These are phyloP conservation scores for Gymnocephalus cernua DNA, from an alignment of 2,113 vertebrate species.

Conservation along the genomic window DNA sequence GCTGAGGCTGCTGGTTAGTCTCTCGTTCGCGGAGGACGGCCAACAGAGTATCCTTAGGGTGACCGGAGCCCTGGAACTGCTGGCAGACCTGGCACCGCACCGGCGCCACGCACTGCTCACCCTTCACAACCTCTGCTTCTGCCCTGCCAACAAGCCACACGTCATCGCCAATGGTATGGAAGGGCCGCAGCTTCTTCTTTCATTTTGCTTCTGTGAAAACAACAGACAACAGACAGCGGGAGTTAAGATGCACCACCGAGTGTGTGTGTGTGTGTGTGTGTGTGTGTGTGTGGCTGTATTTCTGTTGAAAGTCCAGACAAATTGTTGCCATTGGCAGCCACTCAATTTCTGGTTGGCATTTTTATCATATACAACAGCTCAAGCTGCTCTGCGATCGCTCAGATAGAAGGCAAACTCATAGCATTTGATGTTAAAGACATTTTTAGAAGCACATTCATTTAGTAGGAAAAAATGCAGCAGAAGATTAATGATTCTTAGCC, in stretches of 20 bases:
- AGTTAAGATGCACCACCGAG: neutral
- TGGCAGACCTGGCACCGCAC: conserved; percentile 87
- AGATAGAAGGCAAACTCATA: neutral
- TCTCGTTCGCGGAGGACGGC: conserved; percentile 92
- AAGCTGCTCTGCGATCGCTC: neutral
- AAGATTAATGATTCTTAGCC: neutral
- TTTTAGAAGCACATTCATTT: neutral
- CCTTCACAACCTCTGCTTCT: conserved; percentile 81
- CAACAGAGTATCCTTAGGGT: conserved; percentile 92
- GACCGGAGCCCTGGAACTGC: conserved; percentile 89
- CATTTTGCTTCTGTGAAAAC: neutral
- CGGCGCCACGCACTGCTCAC: conserved; percentile 79
- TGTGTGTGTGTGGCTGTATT: neutral
- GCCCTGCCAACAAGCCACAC: conserved; percentile 89
- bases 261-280: no score
- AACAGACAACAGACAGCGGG: neutral
- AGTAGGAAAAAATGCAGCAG: neutral
- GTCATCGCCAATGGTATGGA: conserved; percentile 90
- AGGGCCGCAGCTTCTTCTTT: neutral
- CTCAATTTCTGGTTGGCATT: neutral
- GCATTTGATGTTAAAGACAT: neutral
- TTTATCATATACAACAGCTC: neutral
- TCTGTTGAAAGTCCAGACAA: neutral
- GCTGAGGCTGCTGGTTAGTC: conserved; percentile 91
- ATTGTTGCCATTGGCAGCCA: neutral